Percentiles rank a stretch among this genome's conserved stretches.
These are phyloP conservation scores for Turritopsis dohrnii DNA, from an alignment of 30 jellyfish, hydroid and myxozoan species.

Conservation along the genomic window DNA sequence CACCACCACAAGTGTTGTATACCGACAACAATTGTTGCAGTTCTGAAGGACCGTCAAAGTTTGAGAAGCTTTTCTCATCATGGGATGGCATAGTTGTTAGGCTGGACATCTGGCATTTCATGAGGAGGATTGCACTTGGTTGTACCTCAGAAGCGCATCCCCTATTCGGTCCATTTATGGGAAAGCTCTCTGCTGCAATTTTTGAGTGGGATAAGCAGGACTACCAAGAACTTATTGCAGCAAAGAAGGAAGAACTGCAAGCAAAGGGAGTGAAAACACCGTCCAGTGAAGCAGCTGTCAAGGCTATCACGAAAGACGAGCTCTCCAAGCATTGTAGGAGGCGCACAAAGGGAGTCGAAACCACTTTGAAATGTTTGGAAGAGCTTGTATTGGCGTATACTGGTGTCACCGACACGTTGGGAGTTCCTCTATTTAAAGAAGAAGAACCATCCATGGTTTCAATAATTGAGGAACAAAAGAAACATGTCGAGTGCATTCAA, in stretches of 20 bases:
- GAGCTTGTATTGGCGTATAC: slow-evolving; percentile 32
- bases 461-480: slow-evolving; percentile 37
- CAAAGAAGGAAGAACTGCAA: slow-evolving; percentile 36
- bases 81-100: slow-evolving; percentile 26
- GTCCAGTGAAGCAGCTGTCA: slow-evolving; percentile 24
- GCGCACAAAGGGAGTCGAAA: too few species aligned
- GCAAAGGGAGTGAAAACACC: slow-evolving; percentile 28
- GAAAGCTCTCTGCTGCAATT: slow-evolving; percentile 19
- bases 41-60: slow-evolving; percentile 22
- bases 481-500: slow-evolving; percentile 44
- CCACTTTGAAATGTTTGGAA: slow-evolving; percentile 22
- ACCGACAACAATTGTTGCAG: slow-evolving; percentile 55
- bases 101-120: slow-evolving; percentile 51
- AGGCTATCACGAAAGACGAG: slow-evolving; percentile 25
- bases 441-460: slow-evolving; percentile 9
- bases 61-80: slow-evolving; percentile 11
- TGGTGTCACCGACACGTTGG: slow-evolving; percentile 40
- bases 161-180: slow-evolving; percentile 25
- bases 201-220: slow-evolving; percentile 43
- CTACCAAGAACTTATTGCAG: slow-evolving; percentile 13
- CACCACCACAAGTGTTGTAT: slow-evolving; percentile 37
- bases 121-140: slow-evolving; percentile 32
- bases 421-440: slow-evolving; percentile 46
- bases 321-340: slow-evolving; percentile 35
- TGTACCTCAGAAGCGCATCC: slow-evolving; percentile 36